Evolutionary conservation across 2,797 vertebrate species (phyloP), one percentile per base, ranked within the genome.

Genomic region (Gallinago nigripennis): DNA sequence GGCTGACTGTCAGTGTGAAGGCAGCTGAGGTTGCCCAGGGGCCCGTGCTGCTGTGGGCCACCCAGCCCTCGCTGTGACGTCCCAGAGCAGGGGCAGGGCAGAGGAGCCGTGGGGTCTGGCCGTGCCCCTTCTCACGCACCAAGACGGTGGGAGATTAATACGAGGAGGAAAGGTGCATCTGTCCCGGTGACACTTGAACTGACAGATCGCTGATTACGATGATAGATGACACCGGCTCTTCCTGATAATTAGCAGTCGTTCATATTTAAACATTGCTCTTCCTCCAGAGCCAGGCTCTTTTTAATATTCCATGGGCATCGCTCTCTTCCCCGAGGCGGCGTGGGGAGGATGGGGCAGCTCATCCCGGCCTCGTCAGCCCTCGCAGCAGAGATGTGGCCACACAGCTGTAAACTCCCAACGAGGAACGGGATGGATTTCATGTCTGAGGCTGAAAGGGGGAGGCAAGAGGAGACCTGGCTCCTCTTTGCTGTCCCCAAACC

Each of bases 201-300:
- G 91, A 82, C 88, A 95, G 80, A 88, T 75, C 1, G 0, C 90
- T 88, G 84, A 78, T 82, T 82, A 75, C 18, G 31, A 9, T 94
- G 94, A 97, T 85, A 71, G 81, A 97, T 90, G 41, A 78, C 90
- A 65, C 46, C 5, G 2, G 64, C 69, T 89, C 73, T 88, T 92
- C 70, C 93, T 70, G 77, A 19, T 90, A 94, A 94, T 93, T 91
- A 91, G 66, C 78, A 41, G 63, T 82, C 4, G 17, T 79, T 84
- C 39, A 5, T 58, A 60, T 83, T 66, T 58, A 76, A 92, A 57
- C 2, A 4, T 31, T 56, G n/a, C 71, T 72, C 51, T 94, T 72
- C 63, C 64, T 73, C 63, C 60, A 66, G 43, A 79, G 33, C 70
- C 68, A 35, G 61, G 39, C 5, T 76, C 48, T 51, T 35, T 19